phyloP scores from a whole-genome alignment of 2,113 vertebrate species.

The Lepus americanus region DNA sequence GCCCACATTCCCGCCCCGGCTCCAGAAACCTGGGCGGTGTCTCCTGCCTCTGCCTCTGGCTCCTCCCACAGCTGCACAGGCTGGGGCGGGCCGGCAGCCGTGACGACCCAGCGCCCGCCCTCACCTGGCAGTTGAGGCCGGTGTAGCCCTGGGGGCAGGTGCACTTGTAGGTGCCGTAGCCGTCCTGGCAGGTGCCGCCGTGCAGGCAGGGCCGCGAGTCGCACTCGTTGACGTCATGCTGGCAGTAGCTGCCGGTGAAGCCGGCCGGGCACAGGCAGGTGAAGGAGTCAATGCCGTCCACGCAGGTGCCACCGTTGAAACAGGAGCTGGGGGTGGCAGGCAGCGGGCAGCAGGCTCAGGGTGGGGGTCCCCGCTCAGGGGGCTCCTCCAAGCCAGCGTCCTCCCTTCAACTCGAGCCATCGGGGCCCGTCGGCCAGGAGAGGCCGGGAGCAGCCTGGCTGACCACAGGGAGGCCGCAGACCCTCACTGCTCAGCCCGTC shows the following conservation, averaged over 20 bases:
- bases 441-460: neutral
- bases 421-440: neutral
- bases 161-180: slow-evolving; percentile 96
- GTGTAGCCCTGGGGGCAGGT: slow-evolving; percentile 97
- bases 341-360: neutral
- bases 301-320: slow-evolving; percentile 95
- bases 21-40: no score
- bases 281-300: slow-evolving; percentile 97
- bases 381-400: rapidly evolving
- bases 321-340: slow-evolving; percentile 91
- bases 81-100: no score
- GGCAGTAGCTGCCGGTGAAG: slow-evolving; percentile 97
- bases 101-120: neutral
- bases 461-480: neutral
- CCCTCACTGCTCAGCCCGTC: no score
- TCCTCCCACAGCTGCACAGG: no score
- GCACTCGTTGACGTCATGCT: slow-evolving; percentile 96
- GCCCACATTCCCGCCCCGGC: no score
- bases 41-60: no score
- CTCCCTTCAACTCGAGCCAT: no score
- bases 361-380: neutral
- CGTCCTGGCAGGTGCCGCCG: slow-evolving; percentile 97
- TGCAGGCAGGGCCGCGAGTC: slow-evolving; percentile 97
- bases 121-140: slow-evolving; percentile 96
- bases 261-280: slow-evolving; percentile 94